Evolutionary conservation across 2,888 invertebrate genomes (phyloP).

Genomic region (Clusia tigrina): DNA sequence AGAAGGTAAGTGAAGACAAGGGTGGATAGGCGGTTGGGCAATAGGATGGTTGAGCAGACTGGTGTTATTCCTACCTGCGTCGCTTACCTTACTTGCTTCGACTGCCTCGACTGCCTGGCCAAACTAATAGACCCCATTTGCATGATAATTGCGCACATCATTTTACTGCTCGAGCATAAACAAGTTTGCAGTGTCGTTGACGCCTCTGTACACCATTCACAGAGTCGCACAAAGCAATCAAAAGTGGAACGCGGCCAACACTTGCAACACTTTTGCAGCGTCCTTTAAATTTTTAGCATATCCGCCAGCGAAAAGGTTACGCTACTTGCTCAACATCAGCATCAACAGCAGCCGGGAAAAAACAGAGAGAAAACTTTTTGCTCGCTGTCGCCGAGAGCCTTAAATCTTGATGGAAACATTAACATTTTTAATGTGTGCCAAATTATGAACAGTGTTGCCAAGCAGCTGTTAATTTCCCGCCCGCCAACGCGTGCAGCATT

Average conservation of each 20-base stretch:
- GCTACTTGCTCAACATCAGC: background rate
- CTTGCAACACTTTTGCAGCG: too few relatives aligned
- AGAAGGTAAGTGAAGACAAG: too few relatives aligned
- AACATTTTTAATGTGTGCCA: background rate
- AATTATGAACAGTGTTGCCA: background rate
- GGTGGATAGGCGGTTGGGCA: too few relatives aligned
- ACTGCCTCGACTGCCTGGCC: too few relatives aligned
- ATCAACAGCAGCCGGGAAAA: too few relatives aligned
- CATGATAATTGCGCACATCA: slow-evolving; percentile 13
- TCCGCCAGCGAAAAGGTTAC: too few relatives aligned
- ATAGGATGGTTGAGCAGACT: too few relatives aligned
- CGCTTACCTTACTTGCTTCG: too few relatives aligned
- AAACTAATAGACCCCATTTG: slow-evolving; percentile 8
- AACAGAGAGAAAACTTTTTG: background rate
- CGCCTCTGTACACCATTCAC: background rate
- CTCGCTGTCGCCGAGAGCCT: background rate
- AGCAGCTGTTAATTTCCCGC: slow-evolving; percentile 5
- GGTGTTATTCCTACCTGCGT: too few relatives aligned
- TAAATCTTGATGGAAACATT: slow-evolving; percentile 6
- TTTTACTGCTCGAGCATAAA: background rate
- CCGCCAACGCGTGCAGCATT: background rate
- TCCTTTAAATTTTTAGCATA: too few relatives aligned
- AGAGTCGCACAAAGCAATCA: background rate
- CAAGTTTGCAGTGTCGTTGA: background rate
- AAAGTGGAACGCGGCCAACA: background rate